Conservation (phyloP, 2,797 vertebrate species). For the Acomys russatus region DNA sequence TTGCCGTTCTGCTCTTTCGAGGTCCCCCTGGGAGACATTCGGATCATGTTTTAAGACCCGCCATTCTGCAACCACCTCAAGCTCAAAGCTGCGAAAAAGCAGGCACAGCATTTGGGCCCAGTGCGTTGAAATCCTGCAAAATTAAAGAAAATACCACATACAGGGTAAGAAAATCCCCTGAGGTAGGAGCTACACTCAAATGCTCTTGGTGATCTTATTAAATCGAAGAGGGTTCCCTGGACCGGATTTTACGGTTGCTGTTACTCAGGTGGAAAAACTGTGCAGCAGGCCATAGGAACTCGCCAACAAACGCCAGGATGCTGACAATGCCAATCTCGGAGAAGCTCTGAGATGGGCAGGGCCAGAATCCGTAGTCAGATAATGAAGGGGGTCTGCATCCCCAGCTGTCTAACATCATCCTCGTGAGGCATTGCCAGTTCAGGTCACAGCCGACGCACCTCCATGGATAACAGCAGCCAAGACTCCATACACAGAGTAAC, state of each 20-base stretch:
- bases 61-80: slow-evolving; percentile 88
- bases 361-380: not conserved
- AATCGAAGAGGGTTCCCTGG: not conserved
- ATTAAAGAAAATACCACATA: slow-evolving; percentile 73
- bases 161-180: slow-evolving; percentile 80
- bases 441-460: not conserved
- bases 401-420: not conserved
- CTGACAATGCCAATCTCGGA: not conserved
- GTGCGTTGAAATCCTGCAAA: slow-evolving; percentile 55
- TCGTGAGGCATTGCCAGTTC: not conserved
- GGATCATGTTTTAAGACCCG: slow-evolving; percentile 88
- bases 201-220: not conserved
- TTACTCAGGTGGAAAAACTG: not conserved
- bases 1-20: slow-evolving; percentile 84
- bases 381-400: not conserved
- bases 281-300: not conserved
- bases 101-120: slow-evolving; percentile 63
- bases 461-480: not conserved
- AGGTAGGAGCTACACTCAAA: not conserved
- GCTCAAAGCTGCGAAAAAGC: slow-evolving; percentile 58
- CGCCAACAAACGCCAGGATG: not conserved
- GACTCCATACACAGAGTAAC: not conserved
- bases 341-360: not conserved
- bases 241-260: not conserved
- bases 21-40: slow-evolving; percentile 78